A percentile compares a stretch with the other conserved stretches of the same genome.
Conservation (phyloP, 2,113 vertebrate genomes). For the Sinosuthora webbiana region DNA sequence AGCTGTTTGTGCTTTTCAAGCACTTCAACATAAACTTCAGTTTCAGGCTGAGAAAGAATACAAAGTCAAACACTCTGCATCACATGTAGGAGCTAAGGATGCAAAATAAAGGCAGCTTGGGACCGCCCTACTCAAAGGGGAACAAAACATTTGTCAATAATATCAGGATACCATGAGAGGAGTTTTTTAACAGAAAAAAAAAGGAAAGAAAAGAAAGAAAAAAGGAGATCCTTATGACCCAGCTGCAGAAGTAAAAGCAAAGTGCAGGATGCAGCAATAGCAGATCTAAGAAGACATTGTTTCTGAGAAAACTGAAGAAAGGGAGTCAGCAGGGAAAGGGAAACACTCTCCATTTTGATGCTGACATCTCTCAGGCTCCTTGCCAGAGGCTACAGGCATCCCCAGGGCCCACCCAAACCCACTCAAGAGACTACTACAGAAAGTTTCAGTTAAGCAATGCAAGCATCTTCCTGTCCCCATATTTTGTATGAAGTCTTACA, state of each 20-base stretch:
- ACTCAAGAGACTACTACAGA: neutral
- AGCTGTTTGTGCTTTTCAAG: neutral
- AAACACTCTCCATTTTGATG: neutral
- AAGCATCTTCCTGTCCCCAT: neutral
- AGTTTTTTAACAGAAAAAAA: no score
- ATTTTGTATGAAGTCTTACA: neutral
- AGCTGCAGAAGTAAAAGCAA: neutral
- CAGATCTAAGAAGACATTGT: neutral
- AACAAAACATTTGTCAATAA: neutral
- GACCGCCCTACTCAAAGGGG: neutral
- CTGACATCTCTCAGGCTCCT: neutral
- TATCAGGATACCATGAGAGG: neutral
- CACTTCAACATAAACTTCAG: neutral
- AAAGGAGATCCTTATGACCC: neutral
- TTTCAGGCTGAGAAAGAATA: neutral
- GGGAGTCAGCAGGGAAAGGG: neutral
- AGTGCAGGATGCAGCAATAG: neutral
- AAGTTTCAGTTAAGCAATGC: neutral
- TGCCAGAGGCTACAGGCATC: neutral
- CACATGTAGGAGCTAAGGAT: neutral
- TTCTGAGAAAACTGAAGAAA: neutral
- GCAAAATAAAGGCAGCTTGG: neutral
- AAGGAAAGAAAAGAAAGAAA: rapidly evolving
- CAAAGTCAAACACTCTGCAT: neutral
- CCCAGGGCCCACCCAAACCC: neutral